phyloP scores from a whole-genome alignment of 2,797 vertebrate species.

The Poeciliopsis paucimaculata region DNA sequence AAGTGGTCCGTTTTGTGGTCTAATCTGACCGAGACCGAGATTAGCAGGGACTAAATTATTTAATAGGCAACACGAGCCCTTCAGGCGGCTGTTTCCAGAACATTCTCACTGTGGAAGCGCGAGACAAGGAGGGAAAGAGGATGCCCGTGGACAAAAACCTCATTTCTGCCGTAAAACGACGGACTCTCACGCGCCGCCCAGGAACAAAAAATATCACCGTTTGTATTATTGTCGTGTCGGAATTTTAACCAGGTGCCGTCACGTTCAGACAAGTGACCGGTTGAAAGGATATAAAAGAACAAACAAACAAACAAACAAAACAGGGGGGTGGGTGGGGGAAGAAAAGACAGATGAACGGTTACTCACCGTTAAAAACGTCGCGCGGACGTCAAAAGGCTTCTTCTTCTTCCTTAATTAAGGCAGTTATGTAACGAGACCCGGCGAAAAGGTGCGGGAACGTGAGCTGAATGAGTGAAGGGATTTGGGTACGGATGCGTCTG shows the following conservation, averaged over 20 bases:
- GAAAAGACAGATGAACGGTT: not conserved
- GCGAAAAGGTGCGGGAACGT: slow-evolving; percentile 36
- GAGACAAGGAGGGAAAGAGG: slow-evolving; percentile 30
- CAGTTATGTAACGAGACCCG: slow-evolving; percentile 38
- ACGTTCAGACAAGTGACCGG: not conserved
- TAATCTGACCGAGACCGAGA: slow-evolving; percentile 4
- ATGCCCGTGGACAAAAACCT: slow-evolving; percentile 32
- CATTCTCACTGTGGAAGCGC: slow-evolving; percentile 50
- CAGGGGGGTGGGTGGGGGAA: too few species aligned
- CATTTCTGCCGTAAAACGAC: not conserved
- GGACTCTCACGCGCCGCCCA: not conserved
- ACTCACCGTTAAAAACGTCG: slow-evolving; percentile 57
- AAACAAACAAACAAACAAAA: not conserved
- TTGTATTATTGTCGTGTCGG: not conserved
- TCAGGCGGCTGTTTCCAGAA: slow-evolving; percentile 68
- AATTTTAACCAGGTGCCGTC: not conserved
- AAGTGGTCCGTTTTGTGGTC: not conserved
- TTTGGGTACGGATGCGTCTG: slow-evolving; percentile 53
- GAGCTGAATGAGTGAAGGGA: slow-evolving; percentile 41
- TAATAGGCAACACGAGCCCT: slow-evolving; percentile 37
- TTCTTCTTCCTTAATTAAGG: slow-evolving; percentile 1
- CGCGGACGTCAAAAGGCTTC: slow-evolving; percentile 4
- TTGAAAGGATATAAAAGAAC: slow-evolving; percentile 11
- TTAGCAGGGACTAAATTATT: slow-evolving; percentile 55
- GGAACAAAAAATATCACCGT: not conserved